Evolutionary conservation across 2,113 vertebrate species (phyloP), one percentile per base, ranked within the genome.

Genomic region (Gobio gobio): DNA sequence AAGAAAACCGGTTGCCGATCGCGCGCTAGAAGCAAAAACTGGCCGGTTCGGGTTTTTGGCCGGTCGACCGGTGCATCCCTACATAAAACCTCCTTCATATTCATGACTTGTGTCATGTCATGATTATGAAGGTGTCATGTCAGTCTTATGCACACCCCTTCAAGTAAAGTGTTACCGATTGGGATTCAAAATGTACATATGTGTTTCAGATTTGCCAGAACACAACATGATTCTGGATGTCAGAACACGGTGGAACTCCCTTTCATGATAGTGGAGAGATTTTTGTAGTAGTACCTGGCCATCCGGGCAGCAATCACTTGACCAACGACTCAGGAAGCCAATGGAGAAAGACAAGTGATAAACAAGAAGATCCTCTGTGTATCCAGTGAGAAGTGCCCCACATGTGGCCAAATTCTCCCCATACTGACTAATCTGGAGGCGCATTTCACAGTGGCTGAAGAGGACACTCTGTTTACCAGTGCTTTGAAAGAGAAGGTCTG

Each of bases 351-450:
- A 61, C 9, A 61, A 61, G 33, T 22, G 13, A 40, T 40, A 20
- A 33, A 70, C 66, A 70, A 70, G 3, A 68, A 36, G 33, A 8
- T 70, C 63, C 33, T 4, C 5, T 29, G 26, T 66, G 26, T 13
- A 22, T 84, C 73, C 54, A 84, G 59, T 64, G 83, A 84, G 56
- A 76, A 64, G 73, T 51, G 14, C 10, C 73, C 83, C 73, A 84
- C 73, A 51, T 84, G 66, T 43, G 29, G 33, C 33, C 33, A 70
- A 40, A 70, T 70, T 36, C 14, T 70, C 8, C 66, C 33, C 33
- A 70, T 70, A 36, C 66, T 70, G 29, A 70, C 18, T 20, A 70
- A 70, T 18, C 66, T 43, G 66, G 9, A 70, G 66, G 66, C 18
- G 6, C 66, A 70, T 10, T 43, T 40, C 3, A 40, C 36, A 2